phyloP scores from a whole-genome alignment of 2,113 vertebrate species.

The Pomatostomus ruficeps region DNA sequence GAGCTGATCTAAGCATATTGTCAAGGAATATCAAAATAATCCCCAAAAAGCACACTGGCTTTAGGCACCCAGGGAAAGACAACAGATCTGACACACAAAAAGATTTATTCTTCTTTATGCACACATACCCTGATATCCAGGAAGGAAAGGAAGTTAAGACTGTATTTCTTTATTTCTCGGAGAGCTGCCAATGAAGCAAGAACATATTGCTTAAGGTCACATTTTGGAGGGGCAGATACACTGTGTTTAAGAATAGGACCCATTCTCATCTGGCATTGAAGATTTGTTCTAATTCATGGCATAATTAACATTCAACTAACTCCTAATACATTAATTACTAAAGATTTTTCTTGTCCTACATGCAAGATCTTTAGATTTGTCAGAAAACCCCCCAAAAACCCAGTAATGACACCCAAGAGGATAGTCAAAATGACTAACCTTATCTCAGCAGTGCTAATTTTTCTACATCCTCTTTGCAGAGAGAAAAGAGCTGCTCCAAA shows the following conservation, averaged over 20 bases:
- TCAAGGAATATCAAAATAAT: background rate
- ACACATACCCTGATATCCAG: background rate
- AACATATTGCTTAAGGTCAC: background rate
- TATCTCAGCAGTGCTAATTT: background rate
- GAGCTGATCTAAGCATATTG: background rate
- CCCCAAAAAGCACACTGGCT: background rate
- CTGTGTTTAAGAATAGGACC: background rate
- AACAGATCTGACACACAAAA: background rate
- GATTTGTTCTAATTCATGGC: background rate
- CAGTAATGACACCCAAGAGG: background rate
- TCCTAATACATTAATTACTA: constrained; percentile 7
- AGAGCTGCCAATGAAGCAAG: background rate
- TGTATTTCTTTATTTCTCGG: background rate
- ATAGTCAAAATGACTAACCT: background rate
- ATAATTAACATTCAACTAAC: constrained; percentile 18
- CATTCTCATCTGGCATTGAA: background rate
- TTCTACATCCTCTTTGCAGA: background rate
- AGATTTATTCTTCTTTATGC: background rate
- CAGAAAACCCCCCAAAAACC: background rate
- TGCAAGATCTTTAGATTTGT: background rate
- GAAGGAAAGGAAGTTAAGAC: background rate
- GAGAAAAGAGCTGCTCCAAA: background rate
- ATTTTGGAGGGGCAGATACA: background rate
- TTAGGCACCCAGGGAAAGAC: background rate
- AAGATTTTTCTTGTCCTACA: background rate